Percentiles rank a stretch among this genome's conserved stretches.
Conservation (phyloP, 2,797 vertebrate genomes). For the Pitangus sulphuratus region DNA sequence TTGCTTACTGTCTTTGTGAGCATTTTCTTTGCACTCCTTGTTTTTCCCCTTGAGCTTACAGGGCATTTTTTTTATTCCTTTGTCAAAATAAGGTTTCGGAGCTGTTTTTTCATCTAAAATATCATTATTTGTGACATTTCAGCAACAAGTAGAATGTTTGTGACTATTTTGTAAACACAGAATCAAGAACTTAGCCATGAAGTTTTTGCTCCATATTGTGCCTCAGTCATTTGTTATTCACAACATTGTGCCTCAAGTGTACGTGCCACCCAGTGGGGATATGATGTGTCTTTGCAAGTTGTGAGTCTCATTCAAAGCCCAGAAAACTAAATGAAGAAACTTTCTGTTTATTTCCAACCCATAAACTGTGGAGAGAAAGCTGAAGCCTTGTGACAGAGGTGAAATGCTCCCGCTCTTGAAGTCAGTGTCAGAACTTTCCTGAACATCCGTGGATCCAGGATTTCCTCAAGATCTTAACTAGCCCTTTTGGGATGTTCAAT, state of each 20-base stretch:
- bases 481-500: background rate
- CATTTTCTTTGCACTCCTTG: background rate
- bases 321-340: background rate
- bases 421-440: background rate
- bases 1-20: background rate
- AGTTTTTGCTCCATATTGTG: background rate
- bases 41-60: background rate
- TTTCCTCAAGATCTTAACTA: background rate
- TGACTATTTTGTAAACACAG: background rate
- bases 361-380: background rate
- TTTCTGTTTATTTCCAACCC: background rate
- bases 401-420: background rate
- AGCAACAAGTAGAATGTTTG: background rate
- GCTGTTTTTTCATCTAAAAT: background rate
- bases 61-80: background rate
- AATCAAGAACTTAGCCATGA: background rate
- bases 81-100: background rate
- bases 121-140: background rate
- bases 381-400: background rate
- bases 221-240: background rate
- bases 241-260: background rate
- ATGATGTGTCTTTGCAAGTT: background rate
- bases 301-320: background rate
- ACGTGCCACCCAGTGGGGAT: background rate
- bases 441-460: accelerated